Base-by-base conservation (phyloP, 2,113 vertebrate species). In the Malurus alboscapulatus region DNA sequence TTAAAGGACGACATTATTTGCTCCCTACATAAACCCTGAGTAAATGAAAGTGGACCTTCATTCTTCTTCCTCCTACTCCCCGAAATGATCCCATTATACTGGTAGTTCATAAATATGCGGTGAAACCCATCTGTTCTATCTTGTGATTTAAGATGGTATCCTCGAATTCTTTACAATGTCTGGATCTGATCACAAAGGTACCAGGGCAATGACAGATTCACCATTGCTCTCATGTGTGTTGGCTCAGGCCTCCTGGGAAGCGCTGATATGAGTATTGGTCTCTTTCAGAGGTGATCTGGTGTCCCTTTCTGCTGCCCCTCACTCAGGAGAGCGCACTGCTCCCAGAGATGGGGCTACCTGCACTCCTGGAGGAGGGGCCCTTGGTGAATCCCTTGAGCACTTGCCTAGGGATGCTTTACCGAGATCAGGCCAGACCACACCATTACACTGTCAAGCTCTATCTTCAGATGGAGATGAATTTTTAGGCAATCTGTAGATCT, bases 401-500 rank as follows among this genome's bases (percentile, higher is more conserved):
- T 76, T 42, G 15, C 72, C n/a, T 14, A 18, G 26, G 30, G 48
- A 67, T 40, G 61, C 29, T 93, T 90, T 91, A 66, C 91, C 38
- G 54, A 89, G 58, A 84, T 91, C 78, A 94, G 94, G 75, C 91
- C 92, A 90, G 80, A 93, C 87, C 53, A 87, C 2, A 38, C 88
- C 65, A 58, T 93, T 95, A 93, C 69, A 61, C 72, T 84, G 51
- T 92, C 94, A 96, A 74, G 59, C 72, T 94, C 84, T 78, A 0
- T 95, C 88, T 94, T 97, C 95, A 94, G 85, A 96, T 67, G 84
- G 90, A 93, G 89, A 81, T 92, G 93, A 96, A 94, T 96, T 96
- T 94, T 96, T 94, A 97, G 91, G 94, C 92, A 96, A 96, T 96
- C 96, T 97, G 96, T 86, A 96, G 92, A 92, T 94, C 68, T 74